Percentiles rank a stretch among this genome's conserved stretches.
Evolutionary conservation across 2,113 vertebrate genomes (phyloP).

Genomic region (Otus sunia): DNA sequence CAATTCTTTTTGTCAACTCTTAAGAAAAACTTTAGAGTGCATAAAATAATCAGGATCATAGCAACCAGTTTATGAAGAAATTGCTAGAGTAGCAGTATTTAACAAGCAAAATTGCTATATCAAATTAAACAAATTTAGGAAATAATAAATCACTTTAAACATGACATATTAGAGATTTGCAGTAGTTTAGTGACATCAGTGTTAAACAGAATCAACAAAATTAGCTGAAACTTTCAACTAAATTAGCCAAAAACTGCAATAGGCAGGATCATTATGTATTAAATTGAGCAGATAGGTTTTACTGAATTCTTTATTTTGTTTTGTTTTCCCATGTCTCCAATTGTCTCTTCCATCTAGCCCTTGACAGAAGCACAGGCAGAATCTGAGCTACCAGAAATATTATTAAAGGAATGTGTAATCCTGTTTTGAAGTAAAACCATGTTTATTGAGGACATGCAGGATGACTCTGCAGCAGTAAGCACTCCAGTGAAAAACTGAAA

Average conservation of each 20-base stretch:
- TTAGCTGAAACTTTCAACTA: not conserved
- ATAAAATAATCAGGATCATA: not conserved
- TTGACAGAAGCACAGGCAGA: not conserved
- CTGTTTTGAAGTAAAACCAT: not conserved
- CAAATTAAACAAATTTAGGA: not conserved
- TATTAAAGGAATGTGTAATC: not conserved
- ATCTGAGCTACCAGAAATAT: not conserved
- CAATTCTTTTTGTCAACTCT: not conserved
- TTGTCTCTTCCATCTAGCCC: not conserved
- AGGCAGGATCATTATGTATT: not conserved
- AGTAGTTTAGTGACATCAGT: not conserved
- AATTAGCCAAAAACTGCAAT: not conserved
- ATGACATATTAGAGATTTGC: not conserved
- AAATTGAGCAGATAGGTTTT: not conserved
- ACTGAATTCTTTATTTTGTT: not conserved
- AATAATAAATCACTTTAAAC: not conserved
- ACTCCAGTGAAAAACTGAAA: not conserved
- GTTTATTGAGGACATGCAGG: accelerated
- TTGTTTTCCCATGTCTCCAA: not conserved
- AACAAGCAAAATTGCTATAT: not conserved
- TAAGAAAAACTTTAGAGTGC: not conserved
- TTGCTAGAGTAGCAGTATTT: not conserved
- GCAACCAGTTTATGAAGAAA: not conserved
- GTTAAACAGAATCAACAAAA: not conserved
- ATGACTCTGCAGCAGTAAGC: not conserved